Percentiles rank a stretch among this genome's conserved stretches.
phyloP scores from a whole-genome alignment of 1,140 invertebrate genomes.

The Doryteuthis pealeii region DNA sequence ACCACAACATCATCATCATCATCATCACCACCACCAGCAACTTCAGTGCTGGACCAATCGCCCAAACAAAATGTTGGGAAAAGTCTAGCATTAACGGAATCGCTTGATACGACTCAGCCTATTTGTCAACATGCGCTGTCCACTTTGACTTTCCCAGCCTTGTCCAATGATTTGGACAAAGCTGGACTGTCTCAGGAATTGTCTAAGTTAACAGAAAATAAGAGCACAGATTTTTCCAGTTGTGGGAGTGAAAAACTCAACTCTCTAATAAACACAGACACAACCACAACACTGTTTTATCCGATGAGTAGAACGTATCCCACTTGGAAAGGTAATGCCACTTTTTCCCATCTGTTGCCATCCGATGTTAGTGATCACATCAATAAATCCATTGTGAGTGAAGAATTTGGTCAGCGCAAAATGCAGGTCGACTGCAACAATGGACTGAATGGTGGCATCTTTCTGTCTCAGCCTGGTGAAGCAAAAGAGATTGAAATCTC shows the following conservation, averaged over 20 bases:
- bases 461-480: constrained; percentile 5
- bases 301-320: not conserved
- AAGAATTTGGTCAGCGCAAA: not conserved
- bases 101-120: not conserved
- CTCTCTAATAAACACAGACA: constrained; percentile 8
- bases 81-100: not conserved
- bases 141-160: not conserved
- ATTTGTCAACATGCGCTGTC: not conserved
- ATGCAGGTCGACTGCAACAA: constrained; percentile 5
- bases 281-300: not conserved
- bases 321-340: not conserved
- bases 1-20: not conserved
- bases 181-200: not conserved
- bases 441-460: constrained; percentile 6
- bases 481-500: constrained; percentile 9
- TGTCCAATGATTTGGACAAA: constrained; percentile 4
- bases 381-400: not conserved
- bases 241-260: not conserved
- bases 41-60: too few species aligned
- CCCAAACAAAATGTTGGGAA: too few species aligned
- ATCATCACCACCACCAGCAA: not conserved
- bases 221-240: not conserved
- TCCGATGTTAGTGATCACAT: constrained; percentile 1
- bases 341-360: not conserved
- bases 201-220: not conserved